A percentile compares a stretch with the other conserved stretches of the same genome.
Conservation (phyloP, 2,888 invertebrate genomes). For the Dynastes hyllus region DNA sequence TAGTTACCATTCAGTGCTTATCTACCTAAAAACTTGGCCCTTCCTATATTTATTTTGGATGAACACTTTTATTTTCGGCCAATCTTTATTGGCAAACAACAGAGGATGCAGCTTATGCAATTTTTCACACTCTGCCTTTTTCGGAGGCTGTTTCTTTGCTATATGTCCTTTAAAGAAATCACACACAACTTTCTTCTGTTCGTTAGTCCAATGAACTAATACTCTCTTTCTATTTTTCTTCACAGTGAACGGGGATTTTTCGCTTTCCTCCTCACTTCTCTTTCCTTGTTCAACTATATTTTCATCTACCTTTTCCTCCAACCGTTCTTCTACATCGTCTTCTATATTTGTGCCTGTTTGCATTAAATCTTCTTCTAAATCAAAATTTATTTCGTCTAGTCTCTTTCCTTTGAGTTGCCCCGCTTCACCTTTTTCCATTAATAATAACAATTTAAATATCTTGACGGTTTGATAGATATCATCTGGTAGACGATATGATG, state of each 20-base stretch:
- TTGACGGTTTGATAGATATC: slow-evolving; percentile 48
- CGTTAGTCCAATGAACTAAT: slow-evolving; percentile 21
- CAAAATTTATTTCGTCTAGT: slow-evolving; percentile 54
- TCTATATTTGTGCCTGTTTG: background rate
- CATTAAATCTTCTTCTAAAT: slow-evolving; percentile 53
- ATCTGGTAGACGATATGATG: slow-evolving; percentile 52
- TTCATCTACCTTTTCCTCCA: background rate
- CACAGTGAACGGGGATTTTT: background rate
- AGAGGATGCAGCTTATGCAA: background rate
- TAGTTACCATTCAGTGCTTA: no score
- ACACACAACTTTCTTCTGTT: slow-evolving; percentile 30
- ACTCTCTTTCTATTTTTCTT: slow-evolving; percentile 1
- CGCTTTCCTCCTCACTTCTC: background rate
- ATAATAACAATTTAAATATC: slow-evolving; percentile 49
- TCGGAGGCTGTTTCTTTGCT: slow-evolving; percentile 6
- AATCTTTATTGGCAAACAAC: background rate
- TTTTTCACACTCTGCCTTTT: background rate
- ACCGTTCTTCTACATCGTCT: background rate
- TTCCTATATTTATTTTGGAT: background rate
- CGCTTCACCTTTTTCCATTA: slow-evolving; percentile 56
- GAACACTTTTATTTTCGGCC: background rate
- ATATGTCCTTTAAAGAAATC: slow-evolving; percentile 28
- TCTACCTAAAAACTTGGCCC: no score
- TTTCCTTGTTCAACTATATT: slow-evolving; percentile 1
- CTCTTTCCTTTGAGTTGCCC: slow-evolving; percentile 55